phyloP scores from a whole-genome alignment of 2,888 invertebrate species.

The Buathra laborator region DNA sequence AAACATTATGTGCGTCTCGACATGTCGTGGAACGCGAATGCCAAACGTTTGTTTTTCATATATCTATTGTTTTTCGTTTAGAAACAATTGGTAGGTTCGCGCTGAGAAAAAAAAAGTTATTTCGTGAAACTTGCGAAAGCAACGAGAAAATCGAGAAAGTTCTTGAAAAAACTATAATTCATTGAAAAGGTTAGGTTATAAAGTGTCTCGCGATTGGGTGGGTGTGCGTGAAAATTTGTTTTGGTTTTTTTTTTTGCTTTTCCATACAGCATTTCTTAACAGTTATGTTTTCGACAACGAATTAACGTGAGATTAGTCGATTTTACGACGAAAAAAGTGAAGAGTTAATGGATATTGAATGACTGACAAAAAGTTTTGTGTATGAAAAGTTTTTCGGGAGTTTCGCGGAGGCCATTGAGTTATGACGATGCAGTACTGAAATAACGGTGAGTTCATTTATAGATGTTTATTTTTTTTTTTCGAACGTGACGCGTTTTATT shows the following conservation, averaged over 20 bases:
- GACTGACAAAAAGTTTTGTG: conserved; percentile 31
- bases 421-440: conserved; percentile 41
- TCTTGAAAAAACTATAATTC: background rate
- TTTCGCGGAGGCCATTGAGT: conserved; percentile 15
- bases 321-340: conserved; percentile 16
- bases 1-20: background rate
- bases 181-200: background rate
- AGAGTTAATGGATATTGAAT: conserved; percentile 50
- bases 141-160: background rate
- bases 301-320: background rate
- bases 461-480: background rate
- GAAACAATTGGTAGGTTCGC: background rate
- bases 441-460: conserved; percentile 57
- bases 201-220: background rate
- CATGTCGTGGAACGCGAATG: background rate
- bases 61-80: background rate
- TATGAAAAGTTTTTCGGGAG: conserved; percentile 39
- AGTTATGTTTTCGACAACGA: background rate
- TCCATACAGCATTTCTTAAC: background rate
- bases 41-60: background rate
- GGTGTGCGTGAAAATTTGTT: conserved; percentile 27
- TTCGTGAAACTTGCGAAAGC: background rate
- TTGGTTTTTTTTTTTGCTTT: background rate
- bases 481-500: conserved; percentile 14
- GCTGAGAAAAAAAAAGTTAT: background rate